Conservation (phyloP, 1,140 invertebrate species). For the Apis dorsata region DNA sequence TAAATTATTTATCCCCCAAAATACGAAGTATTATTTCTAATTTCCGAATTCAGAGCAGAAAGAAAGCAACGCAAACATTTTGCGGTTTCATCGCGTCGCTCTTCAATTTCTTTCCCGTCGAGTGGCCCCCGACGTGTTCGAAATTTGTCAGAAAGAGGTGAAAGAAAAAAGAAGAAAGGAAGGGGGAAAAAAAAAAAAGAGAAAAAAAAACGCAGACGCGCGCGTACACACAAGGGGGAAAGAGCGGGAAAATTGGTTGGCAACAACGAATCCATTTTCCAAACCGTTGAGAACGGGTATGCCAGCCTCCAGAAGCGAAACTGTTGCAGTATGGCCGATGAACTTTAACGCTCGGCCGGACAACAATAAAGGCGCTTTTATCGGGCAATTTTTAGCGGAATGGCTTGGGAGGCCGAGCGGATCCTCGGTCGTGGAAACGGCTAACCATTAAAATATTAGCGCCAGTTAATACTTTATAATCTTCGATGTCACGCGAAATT, state of each 20-base stretch:
- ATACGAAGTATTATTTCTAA: too few species aligned
- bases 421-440: constrained; percentile 12
- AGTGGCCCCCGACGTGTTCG: constrained; percentile 1
- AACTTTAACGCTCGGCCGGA: constrained; percentile 62
- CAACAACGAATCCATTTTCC: constrained; percentile 56
- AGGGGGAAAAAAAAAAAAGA: too few species aligned
- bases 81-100: neutral
- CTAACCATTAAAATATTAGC: constrained; percentile 55
- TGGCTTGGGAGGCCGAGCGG: constrained; percentile 3
- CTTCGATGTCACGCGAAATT: constrained; percentile 17
- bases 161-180: neutral
- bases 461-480: constrained; percentile 56
- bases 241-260: constrained; percentile 47
- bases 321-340: constrained; percentile 52
- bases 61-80: neutral
- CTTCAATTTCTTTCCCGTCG: constrained; percentile 30
- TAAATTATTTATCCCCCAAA: too few species aligned
- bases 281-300: constrained; percentile 47
- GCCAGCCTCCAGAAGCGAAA: constrained; percentile 28
- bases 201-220: neutral
- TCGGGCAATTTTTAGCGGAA: constrained; percentile 54
- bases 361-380: constrained; percentile 65
- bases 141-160: constrained; percentile 24
- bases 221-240: constrained; percentile 28
- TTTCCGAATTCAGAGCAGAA: neutral